These are phyloP conservation scores for Drosophila pseudoobscura DNA, from an alignment of 1,140 invertebrate species.

Conservation along the genomic window DNA sequence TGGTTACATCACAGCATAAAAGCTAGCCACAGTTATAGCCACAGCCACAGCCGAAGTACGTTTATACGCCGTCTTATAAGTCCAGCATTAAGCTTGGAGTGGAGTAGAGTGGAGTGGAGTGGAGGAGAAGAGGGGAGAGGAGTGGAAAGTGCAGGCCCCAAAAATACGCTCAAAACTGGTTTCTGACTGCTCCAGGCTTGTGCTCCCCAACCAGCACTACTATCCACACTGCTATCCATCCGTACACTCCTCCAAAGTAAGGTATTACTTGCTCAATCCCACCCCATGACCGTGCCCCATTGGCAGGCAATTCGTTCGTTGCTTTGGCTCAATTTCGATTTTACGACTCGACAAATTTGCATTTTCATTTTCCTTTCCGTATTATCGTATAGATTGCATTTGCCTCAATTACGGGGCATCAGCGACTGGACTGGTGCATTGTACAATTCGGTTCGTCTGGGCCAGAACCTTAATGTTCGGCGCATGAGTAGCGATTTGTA, in stretches of 20 bases:
- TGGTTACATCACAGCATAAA: conserved; percentile 72
- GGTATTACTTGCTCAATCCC: conserved; percentile 36
- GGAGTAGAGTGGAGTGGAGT: not conserved
- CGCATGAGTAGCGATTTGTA: conserved; percentile 54
- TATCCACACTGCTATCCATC: too few relatives aligned
- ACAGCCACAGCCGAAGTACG: conserved; percentile 38
- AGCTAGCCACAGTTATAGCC: conserved; percentile 45
- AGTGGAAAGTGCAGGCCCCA: conserved; percentile 28
- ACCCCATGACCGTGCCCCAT: conserved; percentile 49
- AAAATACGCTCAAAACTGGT: conserved; percentile 54
- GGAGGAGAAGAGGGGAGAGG: conserved; percentile 8
- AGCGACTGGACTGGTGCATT: not conserved
- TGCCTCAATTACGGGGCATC: conserved; percentile 34
- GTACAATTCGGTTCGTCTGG: conserved; percentile 4
- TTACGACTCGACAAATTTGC: conserved; percentile 39
- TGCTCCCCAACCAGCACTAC: conserved; percentile 18
- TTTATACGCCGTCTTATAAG: conserved; percentile 19
- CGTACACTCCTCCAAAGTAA: not conserved
- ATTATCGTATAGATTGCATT: conserved; percentile 67
- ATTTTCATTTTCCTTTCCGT: conserved; percentile 50
- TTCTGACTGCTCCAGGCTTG: conserved; percentile 29
- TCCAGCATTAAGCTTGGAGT: not conserved
- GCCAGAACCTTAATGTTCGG: conserved; percentile 34
- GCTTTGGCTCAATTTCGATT: conserved; percentile 47
- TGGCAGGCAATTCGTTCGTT: conserved; percentile 35